Base-by-base conservation (phyloP, 2,888 invertebrate species). In the Masnerella sp. region DNA sequence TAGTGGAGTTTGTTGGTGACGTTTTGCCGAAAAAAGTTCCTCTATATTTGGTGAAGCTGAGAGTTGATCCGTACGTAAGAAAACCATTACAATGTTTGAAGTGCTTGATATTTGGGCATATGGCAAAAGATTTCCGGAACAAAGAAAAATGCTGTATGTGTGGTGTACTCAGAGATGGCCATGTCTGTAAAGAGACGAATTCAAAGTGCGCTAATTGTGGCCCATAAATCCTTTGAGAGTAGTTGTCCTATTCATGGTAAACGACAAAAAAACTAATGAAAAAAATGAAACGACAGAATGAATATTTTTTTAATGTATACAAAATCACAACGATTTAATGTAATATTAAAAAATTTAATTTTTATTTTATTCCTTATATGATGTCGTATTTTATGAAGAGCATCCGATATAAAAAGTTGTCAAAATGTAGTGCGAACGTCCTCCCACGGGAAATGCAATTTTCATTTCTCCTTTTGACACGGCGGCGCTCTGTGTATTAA, bases 391-490 rank as follows among this genome's bases (percentile, higher is more conserved):
- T n/a, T n/a, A n/a, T n/a, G n/a, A n/a, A n/a, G n/a, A n/a, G n/a
- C n/a, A n/a, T n/a, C n/a, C n/a, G n/a, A n/a, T n/a, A n/a, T n/a
- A n/a, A n/a, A n/a, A n/a, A n/a, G n/a, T n/a, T n/a, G n/a, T n/a
- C n/a, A n/a, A n/a, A n/a, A n/a, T n/a, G n/a, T n/a, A n/a, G 45
- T 17, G 36, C 14, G 25, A 47, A 43, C 28, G 28, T 51, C 56
- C 47, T 32, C 62, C 38, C 15, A 56, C 62, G 68, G 68, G 65
- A 72, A 72, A 59, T 22, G 45, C 28, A 54, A 58, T 72, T 56
- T 72, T 75, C 56, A 47, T 56, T 70, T 59, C 64, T 70, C 38
- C 32, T 64, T 61, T 73, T 73, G 51, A 47, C 52, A 40, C 42
- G 49, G 14, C 45, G 43, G 32, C 52, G 45, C 40, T 61, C 74